Conservation (phyloP, 2,797 vertebrate species). For the Apogon talboti region DNA sequence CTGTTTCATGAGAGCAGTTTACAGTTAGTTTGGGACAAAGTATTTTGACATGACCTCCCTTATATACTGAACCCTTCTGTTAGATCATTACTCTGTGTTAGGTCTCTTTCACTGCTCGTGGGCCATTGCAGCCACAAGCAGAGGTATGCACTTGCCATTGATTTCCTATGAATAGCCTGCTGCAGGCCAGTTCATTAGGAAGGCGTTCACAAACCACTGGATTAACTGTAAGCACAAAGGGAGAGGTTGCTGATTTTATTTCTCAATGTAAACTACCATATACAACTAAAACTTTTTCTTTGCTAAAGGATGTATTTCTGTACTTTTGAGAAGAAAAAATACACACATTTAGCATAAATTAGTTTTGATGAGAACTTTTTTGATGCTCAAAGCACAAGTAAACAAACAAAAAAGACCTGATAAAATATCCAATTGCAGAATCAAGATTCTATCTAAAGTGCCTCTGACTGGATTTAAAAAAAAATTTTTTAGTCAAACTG, state of each 20-base stretch:
- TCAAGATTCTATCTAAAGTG: conserved; percentile 19
- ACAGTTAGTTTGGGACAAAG: conserved; percentile 39
- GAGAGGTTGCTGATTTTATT: conserved; percentile 31
- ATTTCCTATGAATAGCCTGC: conserved; percentile 80
- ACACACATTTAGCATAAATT: conserved; percentile 14
- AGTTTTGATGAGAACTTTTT: conserved; percentile 30
- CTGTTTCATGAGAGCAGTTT: neutral
- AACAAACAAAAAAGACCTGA: neutral
- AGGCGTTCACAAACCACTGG: conserved; percentile 64
- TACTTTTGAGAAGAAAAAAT: neutral
- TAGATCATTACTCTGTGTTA: conserved; percentile 77
- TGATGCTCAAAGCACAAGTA: neutral
- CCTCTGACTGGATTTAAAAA: neutral
- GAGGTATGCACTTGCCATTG: conserved; percentile 75
- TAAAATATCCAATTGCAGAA: conserved; percentile 8
- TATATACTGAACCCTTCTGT: conserved; percentile 35
- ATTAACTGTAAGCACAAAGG: conserved; percentile 62
- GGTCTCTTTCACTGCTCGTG: conserved; percentile 60
- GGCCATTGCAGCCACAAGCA: conserved; percentile 73
- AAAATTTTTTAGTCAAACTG: conserved; percentile 16
- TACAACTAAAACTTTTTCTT: neutral
- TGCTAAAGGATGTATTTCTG: neutral
- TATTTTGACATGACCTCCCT: conserved; percentile 49
- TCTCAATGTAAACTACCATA: no score
- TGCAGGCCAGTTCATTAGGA: conserved; percentile 76